phyloP scores from a whole-genome alignment of 2,113 vertebrate species.

The Girardinichthys multiradiatus region DNA sequence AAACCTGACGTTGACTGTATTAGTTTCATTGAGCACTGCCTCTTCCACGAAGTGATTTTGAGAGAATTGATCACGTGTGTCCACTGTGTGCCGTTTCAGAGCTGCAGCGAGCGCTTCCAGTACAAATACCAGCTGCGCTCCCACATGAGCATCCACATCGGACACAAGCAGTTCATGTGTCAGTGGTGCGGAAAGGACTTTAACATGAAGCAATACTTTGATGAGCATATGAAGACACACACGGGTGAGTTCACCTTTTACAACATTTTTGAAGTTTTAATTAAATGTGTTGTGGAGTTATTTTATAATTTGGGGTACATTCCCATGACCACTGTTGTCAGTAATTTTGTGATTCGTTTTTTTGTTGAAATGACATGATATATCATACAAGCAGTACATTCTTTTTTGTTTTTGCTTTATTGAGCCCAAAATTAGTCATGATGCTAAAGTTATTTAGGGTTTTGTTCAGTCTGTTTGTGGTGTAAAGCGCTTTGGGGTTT shows the following conservation, averaged over 20 bases:
- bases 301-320: not conserved
- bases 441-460: too few species aligned
- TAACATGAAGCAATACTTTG: conserved; percentile 99
- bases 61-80: not conserved
- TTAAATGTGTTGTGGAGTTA: too few species aligned
- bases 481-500: too few species aligned
- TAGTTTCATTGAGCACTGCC: not conserved
- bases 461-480: too few species aligned
- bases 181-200: conserved; percentile 99
- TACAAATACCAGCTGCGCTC: conserved; percentile 98
- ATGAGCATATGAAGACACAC: conserved; percentile 98
- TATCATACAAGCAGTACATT: too few species aligned
- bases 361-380: too few species aligned
- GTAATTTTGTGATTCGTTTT: too few species aligned
- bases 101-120: conserved; percentile 94
- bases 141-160: conserved; percentile 98
- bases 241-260: conserved; percentile 89
- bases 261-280: not conserved
- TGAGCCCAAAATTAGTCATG: too few species aligned
- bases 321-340: too few species aligned
- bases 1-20: not conserved
- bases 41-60: not conserved
- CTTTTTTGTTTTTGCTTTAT: too few species aligned
- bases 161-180: conserved; percentile 99
- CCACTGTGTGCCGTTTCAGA: conserved; percentile 76